A percentile compares a stretch with the other conserved stretches of the same genome.
Conservation (phyloP, 1,140 invertebrate genomes). For the Orius laevigatus region DNA sequence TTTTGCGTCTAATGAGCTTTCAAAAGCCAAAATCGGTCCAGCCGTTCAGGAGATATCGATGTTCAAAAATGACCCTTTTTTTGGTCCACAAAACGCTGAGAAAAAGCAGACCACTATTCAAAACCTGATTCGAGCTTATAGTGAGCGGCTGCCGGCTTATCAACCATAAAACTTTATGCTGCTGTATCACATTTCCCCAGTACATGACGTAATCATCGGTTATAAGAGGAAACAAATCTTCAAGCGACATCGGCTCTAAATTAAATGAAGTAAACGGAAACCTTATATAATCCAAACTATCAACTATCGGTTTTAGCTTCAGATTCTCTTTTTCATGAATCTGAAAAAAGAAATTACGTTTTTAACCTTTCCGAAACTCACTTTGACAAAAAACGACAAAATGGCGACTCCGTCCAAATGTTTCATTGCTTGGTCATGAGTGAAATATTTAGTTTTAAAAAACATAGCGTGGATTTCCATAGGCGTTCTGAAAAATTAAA, state of each 20-base stretch:
- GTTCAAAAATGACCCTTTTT: too few relatives aligned
- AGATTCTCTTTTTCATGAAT: conserved; percentile 32
- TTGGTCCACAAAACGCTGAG: conserved; percentile 3
- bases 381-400: conserved; percentile 31
- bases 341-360: conserved; percentile 24
- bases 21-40: too few relatives aligned
- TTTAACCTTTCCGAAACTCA: conserved; percentile 15
- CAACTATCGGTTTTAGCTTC: conserved; percentile 31
- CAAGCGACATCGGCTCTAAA: conserved; percentile 31
- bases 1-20: too few relatives aligned
- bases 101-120: neutral
- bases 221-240: conserved; percentile 34
- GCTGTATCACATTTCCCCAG: conserved; percentile 32
- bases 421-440: conserved; percentile 26
- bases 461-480: conserved; percentile 34
- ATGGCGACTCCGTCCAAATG: conserved; percentile 32
- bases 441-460: conserved; percentile 29
- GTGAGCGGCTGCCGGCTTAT: conserved; percentile 24
- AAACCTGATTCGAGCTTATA: conserved; percentile 25
- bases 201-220: conserved; percentile 49
- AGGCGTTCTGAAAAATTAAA: conserved; percentile 18
- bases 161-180: conserved; percentile 26
- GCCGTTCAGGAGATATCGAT: too few relatives aligned
- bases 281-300: conserved; percentile 30
- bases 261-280: conserved; percentile 32